Evolutionary conservation across 2,797 vertebrate genomes (phyloP), one percentile per base, ranked within the genome.

Genomic region (Arnoldichthys spilopterus): DNA sequence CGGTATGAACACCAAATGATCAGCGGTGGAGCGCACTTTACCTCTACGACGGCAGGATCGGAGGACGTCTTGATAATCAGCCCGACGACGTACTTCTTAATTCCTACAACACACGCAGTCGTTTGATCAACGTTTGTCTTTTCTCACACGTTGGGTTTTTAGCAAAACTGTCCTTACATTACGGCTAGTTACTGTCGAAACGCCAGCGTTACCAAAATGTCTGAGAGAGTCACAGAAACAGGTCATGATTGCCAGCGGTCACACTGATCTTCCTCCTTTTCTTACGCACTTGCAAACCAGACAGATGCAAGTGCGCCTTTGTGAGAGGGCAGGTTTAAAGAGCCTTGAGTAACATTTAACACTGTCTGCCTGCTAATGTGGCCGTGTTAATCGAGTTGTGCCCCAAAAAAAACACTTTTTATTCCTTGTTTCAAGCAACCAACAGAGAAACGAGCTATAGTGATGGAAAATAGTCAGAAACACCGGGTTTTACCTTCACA

Each of bases 31-130:
- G 0, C 24, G 1, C 0, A 30, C 0, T 53, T 93, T 91, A 96
- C 97, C 95, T 99, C 97, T 83, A 98, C 95, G 82, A 94, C 97
- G 2, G 94, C 79, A 62, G 97, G 92, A 86, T 99, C 98, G 77
- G 97, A 98, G 0, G 97, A 99, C 0, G 98, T 99, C 93, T 99
- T 99, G 89, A 99, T 99, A 86, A 99, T 99, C 87, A 99, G 91
- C 45, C 97, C 97, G 0, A 99, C 97, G 75, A 99, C 97, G 0
- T 99, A 99, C 85, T 99, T 99, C 92, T 99, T 99, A 83, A 98
- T 99, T 85, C 97, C 97, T 99, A 88, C 80, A 30, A 68, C 56
- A 11, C 56, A 30, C 15, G 1, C 0, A 71, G 18, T 28, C 22
- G 28, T 26, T 22, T 40, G 26, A 24, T 34, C 12, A 16, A n/a